These are phyloP conservation scores for Rattus norvegicus DNA, from an alignment of 2,113 vertebrate genomes.

Conservation along the genomic window DNA sequence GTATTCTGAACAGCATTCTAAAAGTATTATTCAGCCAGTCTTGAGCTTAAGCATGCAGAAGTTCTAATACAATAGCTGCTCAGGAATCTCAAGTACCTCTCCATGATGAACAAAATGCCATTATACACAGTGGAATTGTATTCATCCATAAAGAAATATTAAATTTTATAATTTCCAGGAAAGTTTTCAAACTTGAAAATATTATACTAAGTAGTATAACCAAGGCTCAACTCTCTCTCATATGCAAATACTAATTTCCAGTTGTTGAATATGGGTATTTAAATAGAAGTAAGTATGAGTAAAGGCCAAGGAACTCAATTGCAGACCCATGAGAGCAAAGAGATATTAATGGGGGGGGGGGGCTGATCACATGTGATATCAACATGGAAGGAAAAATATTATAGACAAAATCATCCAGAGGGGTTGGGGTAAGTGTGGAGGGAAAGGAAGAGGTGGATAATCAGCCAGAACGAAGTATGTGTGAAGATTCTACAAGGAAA, in stretches of 20 bases:
- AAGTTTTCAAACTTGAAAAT: neutral
- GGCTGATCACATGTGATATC: neutral
- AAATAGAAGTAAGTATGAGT: neutral
- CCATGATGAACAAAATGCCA: conserved; percentile 16
- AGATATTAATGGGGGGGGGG: neutral
- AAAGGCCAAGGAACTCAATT: neutral
- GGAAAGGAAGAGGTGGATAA: neutral
- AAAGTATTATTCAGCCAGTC: conserved; percentile 32
- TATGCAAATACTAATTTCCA: neutral
- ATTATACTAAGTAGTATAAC: neutral
- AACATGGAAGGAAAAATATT: neutral
- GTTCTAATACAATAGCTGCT: neutral
- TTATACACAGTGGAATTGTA: neutral
- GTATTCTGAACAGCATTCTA: neutral
- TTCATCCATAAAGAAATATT: neutral
- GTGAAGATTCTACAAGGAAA: neutral
- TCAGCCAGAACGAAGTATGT: neutral
- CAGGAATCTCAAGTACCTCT: conserved; percentile 26
- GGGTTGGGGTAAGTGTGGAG: neutral
- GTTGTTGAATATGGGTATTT: neutral
- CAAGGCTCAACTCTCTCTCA: neutral
- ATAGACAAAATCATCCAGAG: neutral
- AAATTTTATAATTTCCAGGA: neutral
- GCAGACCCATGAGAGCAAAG: neutral
- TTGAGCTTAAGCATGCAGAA: conserved; percentile 42